Evolutionary conservation across 2,797 vertebrate species (phyloP), one percentile per base, ranked within the genome.

Genomic region (Cryptoprocta ferox): DNA sequence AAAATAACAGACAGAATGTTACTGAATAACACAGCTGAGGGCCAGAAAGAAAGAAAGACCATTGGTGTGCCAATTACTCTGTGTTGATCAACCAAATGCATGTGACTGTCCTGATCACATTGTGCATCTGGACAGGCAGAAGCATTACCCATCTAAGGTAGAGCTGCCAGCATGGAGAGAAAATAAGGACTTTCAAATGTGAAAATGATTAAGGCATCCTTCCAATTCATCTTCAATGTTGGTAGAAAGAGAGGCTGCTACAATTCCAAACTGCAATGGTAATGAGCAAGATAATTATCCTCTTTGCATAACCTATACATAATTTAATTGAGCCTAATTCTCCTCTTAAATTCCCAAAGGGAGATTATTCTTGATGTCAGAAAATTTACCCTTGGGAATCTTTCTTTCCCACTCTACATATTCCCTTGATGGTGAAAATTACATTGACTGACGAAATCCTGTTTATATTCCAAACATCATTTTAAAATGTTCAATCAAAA

Each of bases 241-340:
- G 32, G n/a, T 89, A 80, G 68, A 76, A 91, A 66, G 50, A 92
- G 9, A 91, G 16, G 39, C 45, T 82, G 61, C 56, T 89, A 19
- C 24, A 84, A 59, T 95, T 95, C 65, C 76, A 95, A 92, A 26
- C 15, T 56, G 32, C 48, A 84, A 26, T 21, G 35, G 2, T 85
- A 95, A 96, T 90, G 83, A 88, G 39, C 6, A 61, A 76, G 90
- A 82, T 90, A 90, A 97, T 92, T 78, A 63, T 82, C n/a, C 35
- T 89, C 42, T 95, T 87, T 97, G 53, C 32, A 73, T 92, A 95
- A 63, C 19, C 35, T 93, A 95, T 78, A 81, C 53, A 76, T 93
- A 94, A 89, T 89, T 97, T 93, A 96, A 91, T 61, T 84, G 71
- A 81, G 45, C 4, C 65, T 79, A 94, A 83, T 92, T 95, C 28